Base-by-base conservation (phyloP, 2,888 invertebrate species). In the Coenonympha glycerion region DNA sequence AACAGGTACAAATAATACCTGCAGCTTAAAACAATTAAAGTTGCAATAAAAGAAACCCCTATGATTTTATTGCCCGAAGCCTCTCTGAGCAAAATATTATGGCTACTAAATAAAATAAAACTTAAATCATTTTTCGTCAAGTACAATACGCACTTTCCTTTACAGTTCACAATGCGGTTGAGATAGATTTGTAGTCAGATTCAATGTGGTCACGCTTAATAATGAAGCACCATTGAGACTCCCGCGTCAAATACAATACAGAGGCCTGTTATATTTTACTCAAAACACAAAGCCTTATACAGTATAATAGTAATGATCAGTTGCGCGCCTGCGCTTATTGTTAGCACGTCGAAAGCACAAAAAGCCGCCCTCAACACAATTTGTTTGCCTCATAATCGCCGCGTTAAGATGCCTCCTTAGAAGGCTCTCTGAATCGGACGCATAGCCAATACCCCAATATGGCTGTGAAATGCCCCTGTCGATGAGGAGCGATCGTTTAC, bases 221-320 rank as follows among this genome's bases (percentile, higher is more conserved):
- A 86, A 87, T 81, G 85, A 86, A 77, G 74, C 69, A 55, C 74
- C 66, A 78, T 82, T 81, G 81, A 79, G 53, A 59, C 68, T 72
- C 76, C 73, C 75, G 70, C 73, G 73, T 80, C 77, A 72, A 73
- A 79, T 76, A 77, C 79, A 79, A 76, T 71, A 71, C 72, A 76
- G 76, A 73, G 72, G 72, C 71, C 80, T 83, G 84, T 85, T 86
- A 87, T 86, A 86, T 86, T 86, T 87, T 85, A 86, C 86, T 84
- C 85, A 86, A 87, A 86, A 87, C 78, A 87, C 86, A 87, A 86
- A 84, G 84, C 85, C 85, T 73, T 83, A 79, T 79, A 81, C 58
- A 79, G 81, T 71, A 82, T 84, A 86, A 84, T 86, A 77, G 77
- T 84, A 85, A 85, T 85, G 83, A 86, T 85, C 85, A 80, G 83